phyloP scores from a whole-genome alignment of 2,797 vertebrate species.

The Rhinichthys osculus region DNA sequence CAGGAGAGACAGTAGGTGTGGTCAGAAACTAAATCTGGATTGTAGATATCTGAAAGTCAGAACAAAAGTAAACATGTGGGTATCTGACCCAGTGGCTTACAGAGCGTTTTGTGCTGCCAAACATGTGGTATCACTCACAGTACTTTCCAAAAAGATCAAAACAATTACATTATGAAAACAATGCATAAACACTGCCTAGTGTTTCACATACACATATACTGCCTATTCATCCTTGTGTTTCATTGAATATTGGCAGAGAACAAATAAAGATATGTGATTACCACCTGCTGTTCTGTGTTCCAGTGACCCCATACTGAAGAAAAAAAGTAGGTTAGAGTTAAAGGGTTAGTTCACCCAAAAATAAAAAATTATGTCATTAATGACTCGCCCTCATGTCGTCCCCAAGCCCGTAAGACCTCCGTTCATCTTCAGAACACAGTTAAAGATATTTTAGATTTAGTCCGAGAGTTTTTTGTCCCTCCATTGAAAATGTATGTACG shows the following conservation, averaged over 20 bases:
- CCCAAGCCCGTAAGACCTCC: too few species aligned
- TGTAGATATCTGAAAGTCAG: neutral
- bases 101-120: neutral
- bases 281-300: slow-evolving; percentile 1
- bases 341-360: too few species aligned
- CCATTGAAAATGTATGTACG: too few species aligned
- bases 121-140: slow-evolving; percentile 8
- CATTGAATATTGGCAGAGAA: neutral
- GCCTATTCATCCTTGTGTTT: neutral
- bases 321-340: neutral
- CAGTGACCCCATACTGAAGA: neutral
- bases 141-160: neutral
- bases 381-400: too few species aligned
- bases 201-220: neutral
- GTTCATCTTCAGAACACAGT: too few species aligned
- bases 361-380: too few species aligned
- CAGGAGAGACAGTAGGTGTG: neutral
- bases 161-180: neutral
- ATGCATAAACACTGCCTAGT: neutral
- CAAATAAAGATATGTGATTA: neutral
- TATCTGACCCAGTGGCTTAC: neutral
- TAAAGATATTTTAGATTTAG: too few species aligned
- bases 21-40: neutral
- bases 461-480: too few species aligned
- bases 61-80: slow-evolving; percentile 4